Conservation (phyloP, 2,888 invertebrate species). For the Agonopterix subpropinquella region DNA sequence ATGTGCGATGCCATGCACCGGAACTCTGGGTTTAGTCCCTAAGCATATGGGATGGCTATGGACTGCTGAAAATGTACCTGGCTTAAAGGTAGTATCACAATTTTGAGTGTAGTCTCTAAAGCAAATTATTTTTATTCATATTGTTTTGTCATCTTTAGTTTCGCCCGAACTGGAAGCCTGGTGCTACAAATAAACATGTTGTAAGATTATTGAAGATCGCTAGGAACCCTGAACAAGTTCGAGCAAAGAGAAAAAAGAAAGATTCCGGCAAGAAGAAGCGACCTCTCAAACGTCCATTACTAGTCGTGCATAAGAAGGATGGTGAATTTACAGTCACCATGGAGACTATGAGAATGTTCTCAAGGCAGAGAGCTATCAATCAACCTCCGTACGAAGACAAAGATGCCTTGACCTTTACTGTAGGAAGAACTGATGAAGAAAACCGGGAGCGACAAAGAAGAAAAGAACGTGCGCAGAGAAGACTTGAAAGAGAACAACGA, state of each 20-base stretch:
- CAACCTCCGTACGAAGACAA: slow-evolving; percentile 66
- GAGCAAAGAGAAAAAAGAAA: slow-evolving; percentile 51
- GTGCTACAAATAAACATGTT: slow-evolving; percentile 59
- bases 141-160: slow-evolving; percentile 48
- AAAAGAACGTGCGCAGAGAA: slow-evolving; percentile 49
- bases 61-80: slow-evolving; percentile 58
- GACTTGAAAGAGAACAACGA: slow-evolving; percentile 55
- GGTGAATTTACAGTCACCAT: slow-evolving; percentile 62
- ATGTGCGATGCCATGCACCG: slow-evolving; percentile 50
- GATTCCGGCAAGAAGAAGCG: slow-evolving; percentile 36
- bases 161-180: slow-evolving; percentile 62
- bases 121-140: slow-evolving; percentile 14
- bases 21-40: slow-evolving; percentile 42
- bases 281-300: slow-evolving; percentile 51
- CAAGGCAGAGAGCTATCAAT: slow-evolving; percentile 45
- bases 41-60: slow-evolving; percentile 69
- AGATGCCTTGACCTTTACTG: slow-evolving; percentile 47
- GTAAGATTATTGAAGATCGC: slow-evolving; percentile 52
- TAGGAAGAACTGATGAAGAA: slow-evolving; percentile 64
- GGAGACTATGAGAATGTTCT: slow-evolving; percentile 60
- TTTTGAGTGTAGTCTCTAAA: not conserved
- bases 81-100: slow-evolving; percentile 44
- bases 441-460: slow-evolving; percentile 49
- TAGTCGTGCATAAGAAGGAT: slow-evolving; percentile 56
- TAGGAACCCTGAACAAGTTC: slow-evolving; percentile 44